Evolutionary conservation across 92 coral and sea anemone species (phyloP).

Genomic region (Diadumene lineata): DNA sequence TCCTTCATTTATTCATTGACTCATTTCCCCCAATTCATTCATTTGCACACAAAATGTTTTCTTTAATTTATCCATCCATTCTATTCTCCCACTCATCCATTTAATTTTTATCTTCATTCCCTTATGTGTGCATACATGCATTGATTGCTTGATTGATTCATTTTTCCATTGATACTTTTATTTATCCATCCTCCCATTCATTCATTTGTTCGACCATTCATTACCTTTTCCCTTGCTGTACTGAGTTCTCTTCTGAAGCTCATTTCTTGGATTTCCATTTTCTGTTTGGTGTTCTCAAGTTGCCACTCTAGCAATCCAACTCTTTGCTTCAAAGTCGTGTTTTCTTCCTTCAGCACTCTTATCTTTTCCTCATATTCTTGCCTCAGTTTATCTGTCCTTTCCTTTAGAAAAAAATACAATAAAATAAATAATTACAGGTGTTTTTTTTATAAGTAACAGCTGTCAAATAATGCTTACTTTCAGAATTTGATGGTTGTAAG

Average conservation of each 20-base stretch:
- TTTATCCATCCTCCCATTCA: neutral
- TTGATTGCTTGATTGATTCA: no score
- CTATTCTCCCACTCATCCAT: no score
- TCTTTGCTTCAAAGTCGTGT: slow-evolving; percentile 71
- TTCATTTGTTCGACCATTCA: no score
- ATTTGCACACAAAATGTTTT: no score
- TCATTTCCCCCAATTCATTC: no score
- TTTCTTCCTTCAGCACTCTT: slow-evolving; percentile 65
- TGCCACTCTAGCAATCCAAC: slow-evolving; percentile 85
- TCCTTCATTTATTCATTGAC: no score
- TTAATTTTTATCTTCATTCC: no score
- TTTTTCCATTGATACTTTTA: neutral
- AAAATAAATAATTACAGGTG: neutral
- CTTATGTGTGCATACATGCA: no score
- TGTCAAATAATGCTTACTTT: neutral
- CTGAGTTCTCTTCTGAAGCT: slow-evolving; percentile 79
- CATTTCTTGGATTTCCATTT: slow-evolving; percentile 87
- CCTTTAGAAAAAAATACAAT: slow-evolving; percentile 28
- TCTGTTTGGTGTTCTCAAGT: slow-evolving; percentile 88
- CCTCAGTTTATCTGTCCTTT: slow-evolving; percentile 47
- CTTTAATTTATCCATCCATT: no score
- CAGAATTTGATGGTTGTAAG: no score
- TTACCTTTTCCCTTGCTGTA: slow-evolving; percentile 75
- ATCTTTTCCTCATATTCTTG: slow-evolving; percentile 78
- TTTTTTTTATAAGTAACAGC: neutral